Percentiles rank a stretch among this genome's conserved stretches.
Conservation (phyloP, 1,140 invertebrate species). For the Periplaneta americana region DNA sequence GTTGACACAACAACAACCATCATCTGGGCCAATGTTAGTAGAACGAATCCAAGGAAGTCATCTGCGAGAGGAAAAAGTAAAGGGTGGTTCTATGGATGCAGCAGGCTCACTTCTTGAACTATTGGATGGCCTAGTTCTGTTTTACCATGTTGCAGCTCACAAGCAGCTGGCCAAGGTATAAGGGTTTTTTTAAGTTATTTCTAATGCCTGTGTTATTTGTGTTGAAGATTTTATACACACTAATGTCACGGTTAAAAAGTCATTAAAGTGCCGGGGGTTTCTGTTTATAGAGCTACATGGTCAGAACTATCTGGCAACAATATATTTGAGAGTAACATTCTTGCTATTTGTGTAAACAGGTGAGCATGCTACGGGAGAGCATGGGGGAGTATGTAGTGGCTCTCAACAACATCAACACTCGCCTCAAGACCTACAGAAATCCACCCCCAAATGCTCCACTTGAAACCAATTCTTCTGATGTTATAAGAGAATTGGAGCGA, state of each 20-base stretch:
- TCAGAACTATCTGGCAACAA: neutral
- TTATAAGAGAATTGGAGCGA: slow-evolving; percentile 41
- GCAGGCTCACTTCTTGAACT: slow-evolving; percentile 48
- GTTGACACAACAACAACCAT: slow-evolving; percentile 6
- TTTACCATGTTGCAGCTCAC: slow-evolving; percentile 62
- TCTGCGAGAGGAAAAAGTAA: neutral
- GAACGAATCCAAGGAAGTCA: neutral
- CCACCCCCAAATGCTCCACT: slow-evolving; percentile 19
- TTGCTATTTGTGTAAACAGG: slow-evolving; percentile 6
- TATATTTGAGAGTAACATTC: neutral
- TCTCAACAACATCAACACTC: slow-evolving; percentile 43
- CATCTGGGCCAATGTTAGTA: neutral
- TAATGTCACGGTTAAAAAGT: too few species aligned
- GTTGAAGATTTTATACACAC: too few species aligned
- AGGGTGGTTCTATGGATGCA: slow-evolving; percentile 38
- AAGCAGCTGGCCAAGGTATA: slow-evolving; percentile 65
- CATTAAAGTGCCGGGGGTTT: too few species aligned
- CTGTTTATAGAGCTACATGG: neutral
- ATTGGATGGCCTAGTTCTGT: slow-evolving; percentile 58
- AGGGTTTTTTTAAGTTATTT: neutral
- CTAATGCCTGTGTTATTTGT: neutral
- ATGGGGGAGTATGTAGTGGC: slow-evolving; percentile 51
- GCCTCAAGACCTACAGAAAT: slow-evolving; percentile 34
- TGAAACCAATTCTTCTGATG: slow-evolving; percentile 29
- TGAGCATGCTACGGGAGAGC: slow-evolving; percentile 42